Evolutionary conservation across 1,140 invertebrate genomes (phyloP), one percentile per base, ranked within the genome.

Genomic region (Colletes gigas): DNA sequence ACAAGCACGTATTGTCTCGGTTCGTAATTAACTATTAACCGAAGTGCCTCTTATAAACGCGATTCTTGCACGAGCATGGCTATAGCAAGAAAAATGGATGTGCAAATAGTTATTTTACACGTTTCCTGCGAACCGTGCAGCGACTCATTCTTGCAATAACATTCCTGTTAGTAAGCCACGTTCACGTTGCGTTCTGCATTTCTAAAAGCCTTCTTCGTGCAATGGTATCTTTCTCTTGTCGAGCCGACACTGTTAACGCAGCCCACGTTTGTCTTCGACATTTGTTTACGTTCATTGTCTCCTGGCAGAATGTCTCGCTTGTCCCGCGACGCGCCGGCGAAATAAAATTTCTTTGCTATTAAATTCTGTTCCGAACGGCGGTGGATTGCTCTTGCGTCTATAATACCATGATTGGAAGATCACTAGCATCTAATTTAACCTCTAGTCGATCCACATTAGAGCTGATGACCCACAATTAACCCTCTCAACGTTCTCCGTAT

Each of bases 121-220:
- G 50, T 75, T 80, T 69, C 52, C 60, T 57, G 75, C 21, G 70
- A 73, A 78, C 69, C 57, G 62, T 70, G 55, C 54, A 72, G 21
- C 72, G n/a, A 62, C 68, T 81, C 69, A 63, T 87, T 87, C 78
- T 47, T 75, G 77, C 57, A 75, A 85, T 86, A 82, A 81, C 62
- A 59, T 80, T 82, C 44, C 68, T 44, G 68, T 21, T 21, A 66
- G 67, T 55, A 55, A 83, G 70, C 54, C 12, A 73, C 14, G 50
- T 50, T 41, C 6, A 47, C 21, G 14, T 47, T 15, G 17, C 50
- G 44, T n/a, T 47, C 74, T 44, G 39, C 47, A 52, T 52, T 19
- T 14, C 21, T 47, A n/a, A 41, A 68, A 17, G 15, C 17, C 19
- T 50, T 44, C 21, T 17, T 21, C 44, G n/a, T 39, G 15, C n/a